phyloP scores from a whole-genome alignment of 2,113 vertebrate genomes.

The cattle (Bos taurus) region DNA sequence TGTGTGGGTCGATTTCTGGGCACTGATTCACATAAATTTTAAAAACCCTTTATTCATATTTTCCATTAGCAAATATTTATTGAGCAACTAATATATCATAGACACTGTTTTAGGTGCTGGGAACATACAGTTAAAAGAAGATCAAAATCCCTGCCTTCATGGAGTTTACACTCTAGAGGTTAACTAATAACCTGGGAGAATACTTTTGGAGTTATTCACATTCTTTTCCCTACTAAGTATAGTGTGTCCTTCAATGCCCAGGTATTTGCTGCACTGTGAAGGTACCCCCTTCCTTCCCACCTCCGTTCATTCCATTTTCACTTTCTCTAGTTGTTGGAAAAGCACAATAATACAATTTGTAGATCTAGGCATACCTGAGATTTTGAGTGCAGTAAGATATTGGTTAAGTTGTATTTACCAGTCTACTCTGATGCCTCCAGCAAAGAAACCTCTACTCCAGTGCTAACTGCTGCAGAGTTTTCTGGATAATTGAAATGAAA shows the following conservation, averaged over 20 bases:
- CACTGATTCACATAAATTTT: background rate
- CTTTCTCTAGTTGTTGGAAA: background rate
- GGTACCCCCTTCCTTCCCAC: background rate
- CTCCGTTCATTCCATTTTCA: background rate
- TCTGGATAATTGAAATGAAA: background rate
- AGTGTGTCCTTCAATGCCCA: background rate
- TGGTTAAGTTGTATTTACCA: background rate
- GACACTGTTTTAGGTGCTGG: background rate
- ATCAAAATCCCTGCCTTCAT: background rate
- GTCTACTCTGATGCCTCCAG: background rate
- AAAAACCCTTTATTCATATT: background rate
- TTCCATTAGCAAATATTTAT: background rate
- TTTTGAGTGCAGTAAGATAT: background rate
- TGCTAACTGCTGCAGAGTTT: background rate
- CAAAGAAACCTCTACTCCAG: background rate
- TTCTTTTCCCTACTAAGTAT: background rate
- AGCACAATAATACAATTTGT: background rate
- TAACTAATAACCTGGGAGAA: background rate
- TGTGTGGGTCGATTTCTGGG: background rate
- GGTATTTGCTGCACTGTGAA: background rate
- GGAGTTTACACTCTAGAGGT: background rate
- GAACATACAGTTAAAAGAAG: background rate
- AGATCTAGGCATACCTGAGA: background rate
- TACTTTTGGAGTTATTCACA: background rate
- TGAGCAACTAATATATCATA: background rate